Conservation (phyloP, 2,888 invertebrate genomes). For the Papilio elwesi region DNA sequence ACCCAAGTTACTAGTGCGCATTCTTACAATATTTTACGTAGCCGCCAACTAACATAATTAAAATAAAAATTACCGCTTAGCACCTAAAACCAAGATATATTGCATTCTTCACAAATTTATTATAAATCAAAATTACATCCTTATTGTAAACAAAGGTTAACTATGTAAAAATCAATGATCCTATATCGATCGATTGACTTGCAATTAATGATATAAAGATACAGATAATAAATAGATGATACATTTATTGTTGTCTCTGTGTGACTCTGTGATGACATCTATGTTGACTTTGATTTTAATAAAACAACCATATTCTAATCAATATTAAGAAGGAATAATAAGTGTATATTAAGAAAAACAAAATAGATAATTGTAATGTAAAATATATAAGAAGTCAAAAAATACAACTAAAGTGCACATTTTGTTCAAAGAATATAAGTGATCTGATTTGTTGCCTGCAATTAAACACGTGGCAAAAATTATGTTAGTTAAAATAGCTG, state of each 20-base stretch:
- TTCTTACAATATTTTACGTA: not conserved
- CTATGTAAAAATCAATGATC: conserved; percentile 33
- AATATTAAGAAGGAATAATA: too few species aligned
- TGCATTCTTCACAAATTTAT: too few species aligned
- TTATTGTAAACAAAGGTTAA: conserved; percentile 15
- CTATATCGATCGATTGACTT: conserved; percentile 34
- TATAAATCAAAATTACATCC: not conserved
- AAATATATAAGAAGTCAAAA: too few species aligned
- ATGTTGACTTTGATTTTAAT: not conserved
- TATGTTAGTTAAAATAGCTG: too few species aligned
- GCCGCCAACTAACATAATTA: not conserved
- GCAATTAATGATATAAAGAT: conserved; percentile 33
- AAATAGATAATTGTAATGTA: too few species aligned
- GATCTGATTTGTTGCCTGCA: too few species aligned
- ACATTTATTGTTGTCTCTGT: conserved; percentile 34
- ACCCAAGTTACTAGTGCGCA: not conserved
- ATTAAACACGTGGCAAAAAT: too few species aligned
- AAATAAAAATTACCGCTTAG: too few species aligned
- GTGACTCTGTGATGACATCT: not conserved
- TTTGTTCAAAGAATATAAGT: too few species aligned
- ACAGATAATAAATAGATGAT: conserved; percentile 29
- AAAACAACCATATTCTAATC: not conserved
- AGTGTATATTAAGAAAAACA: too few species aligned
- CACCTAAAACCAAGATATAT: too few species aligned
- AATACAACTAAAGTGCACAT: too few species aligned